phyloP scores from a whole-genome alignment of 1,140 invertebrate species.

The Linepithema humile region DNA sequence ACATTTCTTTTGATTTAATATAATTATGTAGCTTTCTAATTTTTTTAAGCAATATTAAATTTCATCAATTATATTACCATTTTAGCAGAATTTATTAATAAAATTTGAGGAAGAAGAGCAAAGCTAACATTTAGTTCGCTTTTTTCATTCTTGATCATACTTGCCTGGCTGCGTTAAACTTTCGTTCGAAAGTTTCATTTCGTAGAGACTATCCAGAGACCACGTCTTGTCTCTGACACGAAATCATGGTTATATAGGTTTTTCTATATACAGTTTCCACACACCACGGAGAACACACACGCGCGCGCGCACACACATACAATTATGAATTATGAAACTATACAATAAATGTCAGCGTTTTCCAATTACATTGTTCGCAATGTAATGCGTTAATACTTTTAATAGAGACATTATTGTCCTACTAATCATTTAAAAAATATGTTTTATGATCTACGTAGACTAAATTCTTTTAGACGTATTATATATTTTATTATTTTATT shows the following conservation, averaged over 20 bases:
- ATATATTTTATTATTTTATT: not conserved
- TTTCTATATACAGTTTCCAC: not conserved
- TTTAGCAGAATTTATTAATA: not conserved
- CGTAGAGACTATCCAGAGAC: not conserved
- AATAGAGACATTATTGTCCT: not conserved
- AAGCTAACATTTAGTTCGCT: not conserved
- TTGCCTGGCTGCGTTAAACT: slow-evolving; percentile 7
- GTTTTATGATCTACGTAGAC: not conserved
- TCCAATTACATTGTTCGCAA: not conserved
- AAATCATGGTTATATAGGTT: slow-evolving; percentile 26
- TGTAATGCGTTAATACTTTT: not conserved
- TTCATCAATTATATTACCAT: not conserved
- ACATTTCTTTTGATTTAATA: not conserved
- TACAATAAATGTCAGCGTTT: not conserved
- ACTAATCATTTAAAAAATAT: too few species aligned
- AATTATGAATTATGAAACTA: not conserved
- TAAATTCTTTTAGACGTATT: not conserved
- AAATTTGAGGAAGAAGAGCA: not conserved
- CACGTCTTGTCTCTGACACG: not conserved
- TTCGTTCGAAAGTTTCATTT: slow-evolving; percentile 34
- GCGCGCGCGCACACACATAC: too few species aligned
- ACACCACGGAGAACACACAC: not conserved
- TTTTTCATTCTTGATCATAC: not conserved
- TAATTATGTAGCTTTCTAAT: not conserved
- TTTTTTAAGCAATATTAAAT: not conserved